phyloP scores from a whole-genome alignment of 2,888 invertebrate species.

The Sisyra nigra region DNA sequence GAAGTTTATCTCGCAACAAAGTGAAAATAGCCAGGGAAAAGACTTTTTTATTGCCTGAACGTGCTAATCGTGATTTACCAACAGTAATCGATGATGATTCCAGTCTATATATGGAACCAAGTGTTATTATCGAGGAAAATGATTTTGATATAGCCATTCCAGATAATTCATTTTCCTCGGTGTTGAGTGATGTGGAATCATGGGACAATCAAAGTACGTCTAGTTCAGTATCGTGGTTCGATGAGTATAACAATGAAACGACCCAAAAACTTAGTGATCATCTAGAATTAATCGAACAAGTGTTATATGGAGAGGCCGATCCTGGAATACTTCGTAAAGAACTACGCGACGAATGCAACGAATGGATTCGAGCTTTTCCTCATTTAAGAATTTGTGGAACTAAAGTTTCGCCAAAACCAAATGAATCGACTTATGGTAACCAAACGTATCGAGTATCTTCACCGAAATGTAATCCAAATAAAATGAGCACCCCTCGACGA shows the following conservation, averaged over 20 bases:
- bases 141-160: not conserved
- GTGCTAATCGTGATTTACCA: too few relatives aligned
- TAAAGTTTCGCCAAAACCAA: not conserved
- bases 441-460: constrained; percentile 8
- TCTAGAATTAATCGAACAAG: constrained; percentile 38
- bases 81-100: not conserved
- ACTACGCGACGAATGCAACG: constrained; percentile 37
- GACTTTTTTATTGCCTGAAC: too few relatives aligned
- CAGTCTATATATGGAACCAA: constrained; percentile 1
- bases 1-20: too few relatives aligned
- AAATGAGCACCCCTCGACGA: not conserved
- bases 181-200: constrained; percentile 8
- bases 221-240: constrained; percentile 31
- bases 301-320: constrained; percentile 35
- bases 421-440: not conserved
- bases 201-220: constrained; percentile 16
- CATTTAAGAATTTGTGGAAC: constrained; percentile 28
- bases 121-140: constrained; percentile 1
- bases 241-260: constrained; percentile 34
- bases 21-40: too few relatives aligned
- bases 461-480: constrained; percentile 10
- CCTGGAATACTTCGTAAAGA: constrained; percentile 31
- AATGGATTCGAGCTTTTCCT: constrained; percentile 40
- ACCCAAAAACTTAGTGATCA: constrained; percentile 33
- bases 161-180: not conserved